Conservation (phyloP, 2,888 invertebrate genomes). For the Amphipyra tragopoginis region DNA sequence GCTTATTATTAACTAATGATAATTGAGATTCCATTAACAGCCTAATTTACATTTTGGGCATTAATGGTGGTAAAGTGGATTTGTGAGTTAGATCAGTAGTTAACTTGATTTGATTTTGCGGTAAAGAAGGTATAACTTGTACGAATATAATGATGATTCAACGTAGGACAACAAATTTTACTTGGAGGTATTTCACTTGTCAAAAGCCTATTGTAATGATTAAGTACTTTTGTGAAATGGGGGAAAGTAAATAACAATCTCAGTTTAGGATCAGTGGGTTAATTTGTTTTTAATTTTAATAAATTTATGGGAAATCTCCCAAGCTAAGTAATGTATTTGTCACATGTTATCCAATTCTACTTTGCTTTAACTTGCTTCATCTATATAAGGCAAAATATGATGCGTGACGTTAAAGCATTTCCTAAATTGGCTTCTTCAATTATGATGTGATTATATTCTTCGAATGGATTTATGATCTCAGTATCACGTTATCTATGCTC, state of each 20-base stretch:
- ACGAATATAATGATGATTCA: slow-evolving; percentile 5
- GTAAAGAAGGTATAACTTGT: not conserved
- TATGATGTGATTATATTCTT: too few species aligned
- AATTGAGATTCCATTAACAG: not conserved
- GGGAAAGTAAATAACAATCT: too few species aligned
- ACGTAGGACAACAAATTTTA: not conserved
- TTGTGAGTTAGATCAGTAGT: not conserved
- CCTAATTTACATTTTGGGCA: not conserved
- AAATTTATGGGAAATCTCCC: not conserved
- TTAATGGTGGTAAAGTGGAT: not conserved
- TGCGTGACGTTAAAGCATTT: too few species aligned
- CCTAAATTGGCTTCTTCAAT: too few species aligned
- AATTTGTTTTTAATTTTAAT: not conserved
- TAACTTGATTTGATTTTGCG: not conserved
- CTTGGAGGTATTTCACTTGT: not conserved
- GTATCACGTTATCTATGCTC: too few species aligned
- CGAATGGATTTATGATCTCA: too few species aligned
- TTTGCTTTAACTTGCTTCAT: not conserved
- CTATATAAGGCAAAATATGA: too few species aligned
- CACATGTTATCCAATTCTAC: not conserved
- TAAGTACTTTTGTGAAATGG: too few species aligned
- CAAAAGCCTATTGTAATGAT: not conserved
- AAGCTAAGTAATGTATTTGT: not conserved
- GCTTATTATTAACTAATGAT: not conserved
- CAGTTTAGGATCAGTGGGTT: not conserved